Conservation (phyloP, 2,888 invertebrate genomes). For the Ecliptopera silaceata region DNA sequence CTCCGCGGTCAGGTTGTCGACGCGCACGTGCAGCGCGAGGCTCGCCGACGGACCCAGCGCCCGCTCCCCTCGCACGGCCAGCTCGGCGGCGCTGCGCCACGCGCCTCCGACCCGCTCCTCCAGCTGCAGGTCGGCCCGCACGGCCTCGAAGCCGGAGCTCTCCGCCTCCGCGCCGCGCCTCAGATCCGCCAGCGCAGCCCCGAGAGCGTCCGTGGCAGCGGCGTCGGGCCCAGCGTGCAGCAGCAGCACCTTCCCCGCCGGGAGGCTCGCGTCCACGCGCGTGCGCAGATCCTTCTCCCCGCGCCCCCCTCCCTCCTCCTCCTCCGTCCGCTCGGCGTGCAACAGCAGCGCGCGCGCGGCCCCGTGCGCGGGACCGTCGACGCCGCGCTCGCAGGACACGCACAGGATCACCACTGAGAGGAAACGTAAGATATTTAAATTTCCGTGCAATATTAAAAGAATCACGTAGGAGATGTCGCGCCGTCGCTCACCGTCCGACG, state of each 20-base stretch:
- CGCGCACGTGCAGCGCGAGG: slow-evolving; percentile 38
- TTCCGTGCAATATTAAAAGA: no score
- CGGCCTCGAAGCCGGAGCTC: slow-evolving; percentile 40
- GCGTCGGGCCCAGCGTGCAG: slow-evolving; percentile 27
- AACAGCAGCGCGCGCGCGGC: slow-evolving; percentile 38
- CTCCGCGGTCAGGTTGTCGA: slow-evolving; percentile 35
- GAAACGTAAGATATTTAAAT: no score
- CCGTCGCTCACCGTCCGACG: slow-evolving; percentile 44
- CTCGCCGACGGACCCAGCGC: slow-evolving; percentile 43
- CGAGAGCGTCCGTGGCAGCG: slow-evolving; percentile 22
- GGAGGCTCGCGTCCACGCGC: slow-evolving; percentile 4
- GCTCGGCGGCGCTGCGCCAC: slow-evolving; percentile 37
- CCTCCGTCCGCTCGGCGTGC: slow-evolving; percentile 27
- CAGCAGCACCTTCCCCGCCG: slow-evolving; percentile 32
- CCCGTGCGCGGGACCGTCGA: slow-evolving; percentile 22
- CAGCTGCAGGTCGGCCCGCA: slow-evolving; percentile 44
- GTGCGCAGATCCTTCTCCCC: background rate
- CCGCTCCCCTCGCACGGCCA: slow-evolving; percentile 20
- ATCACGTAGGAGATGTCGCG: no score
- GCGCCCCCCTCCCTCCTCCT: slow-evolving; percentile 2
- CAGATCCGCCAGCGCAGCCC: slow-evolving; percentile 31
- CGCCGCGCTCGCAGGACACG: slow-evolving; percentile 35
- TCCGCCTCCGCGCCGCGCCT: slow-evolving; percentile 33
- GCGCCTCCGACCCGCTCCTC: slow-evolving; percentile 25
- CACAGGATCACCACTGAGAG: slow-evolving; percentile 53